phyloP scores from a whole-genome alignment of 2,888 invertebrate genomes.

The Drosophila helvetica region DNA sequence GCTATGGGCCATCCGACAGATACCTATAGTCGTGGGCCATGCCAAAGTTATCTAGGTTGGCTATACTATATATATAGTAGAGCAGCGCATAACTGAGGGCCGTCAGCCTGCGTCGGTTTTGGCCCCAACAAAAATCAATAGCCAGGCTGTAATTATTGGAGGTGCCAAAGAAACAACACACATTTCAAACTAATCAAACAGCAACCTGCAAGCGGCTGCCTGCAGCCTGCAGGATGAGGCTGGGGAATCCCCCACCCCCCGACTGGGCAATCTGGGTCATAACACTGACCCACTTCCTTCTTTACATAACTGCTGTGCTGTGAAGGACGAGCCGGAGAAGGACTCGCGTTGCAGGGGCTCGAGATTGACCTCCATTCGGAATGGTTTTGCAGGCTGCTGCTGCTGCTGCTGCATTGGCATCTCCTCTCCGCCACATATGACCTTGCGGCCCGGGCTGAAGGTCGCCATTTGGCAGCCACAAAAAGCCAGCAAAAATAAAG shows the following conservation, averaged over 20 bases:
- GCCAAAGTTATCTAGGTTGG: slow-evolving; percentile 50
- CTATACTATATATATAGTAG: slow-evolving; percentile 20
- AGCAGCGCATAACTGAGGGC: slow-evolving; percentile 3
- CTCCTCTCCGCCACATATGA: slow-evolving; percentile 15
- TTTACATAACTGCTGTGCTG: slow-evolving; percentile 32
- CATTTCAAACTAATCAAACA: slow-evolving; percentile 37
- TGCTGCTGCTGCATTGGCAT: slow-evolving; percentile 26
- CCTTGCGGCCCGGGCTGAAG: slow-evolving; percentile 47
- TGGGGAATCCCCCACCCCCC: too few species aligned
- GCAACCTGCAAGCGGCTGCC: too few species aligned
- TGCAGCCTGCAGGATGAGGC: slow-evolving; percentile 8
- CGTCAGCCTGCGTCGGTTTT: neutral
- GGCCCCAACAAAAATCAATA: slow-evolving; percentile 37
- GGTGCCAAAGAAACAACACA: slow-evolving; percentile 32
- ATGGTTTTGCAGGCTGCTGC: slow-evolving; percentile 37
- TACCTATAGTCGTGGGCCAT: slow-evolving; percentile 28
- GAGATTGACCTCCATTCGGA: slow-evolving; percentile 37
- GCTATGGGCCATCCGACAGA: slow-evolving; percentile 35
- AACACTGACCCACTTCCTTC: slow-evolving; percentile 74
- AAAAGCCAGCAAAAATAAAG: neutral
- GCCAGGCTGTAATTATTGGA: slow-evolving; percentile 41
- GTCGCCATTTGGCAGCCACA: slow-evolving; percentile 27
- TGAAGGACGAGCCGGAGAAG: neutral
- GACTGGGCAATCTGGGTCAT: slow-evolving; percentile 66
- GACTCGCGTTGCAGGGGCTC: slow-evolving; percentile 19